Evolutionary conservation across 2,113 vertebrate species (phyloP).

Genomic region (Gopherus flavomarginatus): DNA sequence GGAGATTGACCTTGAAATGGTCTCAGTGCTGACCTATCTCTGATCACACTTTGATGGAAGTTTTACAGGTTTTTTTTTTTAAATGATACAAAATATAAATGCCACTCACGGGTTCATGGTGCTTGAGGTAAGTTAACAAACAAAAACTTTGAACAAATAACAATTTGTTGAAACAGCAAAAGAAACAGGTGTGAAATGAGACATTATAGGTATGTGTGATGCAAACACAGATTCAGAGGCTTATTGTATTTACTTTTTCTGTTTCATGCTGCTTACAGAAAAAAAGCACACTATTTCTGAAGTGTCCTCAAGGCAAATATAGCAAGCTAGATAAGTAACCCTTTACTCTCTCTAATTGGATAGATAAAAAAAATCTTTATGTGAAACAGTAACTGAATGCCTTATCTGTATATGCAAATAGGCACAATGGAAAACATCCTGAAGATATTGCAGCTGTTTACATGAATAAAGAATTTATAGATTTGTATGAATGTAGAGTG

Average conservation of each 20-base stretch:
- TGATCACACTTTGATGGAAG: not conserved
- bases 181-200: not conserved
- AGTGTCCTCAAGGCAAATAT: not conserved
- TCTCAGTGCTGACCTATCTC: not conserved
- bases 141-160: not conserved
- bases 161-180: not conserved
- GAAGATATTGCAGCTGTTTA: slow-evolving; percentile 20
- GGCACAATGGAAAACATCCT: slow-evolving; percentile 4
- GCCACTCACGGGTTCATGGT: not conserved
- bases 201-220: not conserved
- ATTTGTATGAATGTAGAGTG: not conserved
- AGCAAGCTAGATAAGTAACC: not conserved
- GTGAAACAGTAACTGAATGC: not conserved
- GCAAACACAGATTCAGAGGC: not conserved
- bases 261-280: not conserved
- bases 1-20: not conserved
- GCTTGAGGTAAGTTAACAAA: not conserved
- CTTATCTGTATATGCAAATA: not conserved
- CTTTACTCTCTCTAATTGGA: not conserved
- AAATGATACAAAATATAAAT: not conserved
- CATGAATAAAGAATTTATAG: not conserved
- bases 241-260: not conserved
- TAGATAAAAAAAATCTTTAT: slow-evolving; percentile 9
- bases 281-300: not conserved
- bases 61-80: not conserved